These are phyloP conservation scores for Phortica okadai DNA, from an alignment of 2,888 invertebrate species.

Conservation along the genomic window DNA sequence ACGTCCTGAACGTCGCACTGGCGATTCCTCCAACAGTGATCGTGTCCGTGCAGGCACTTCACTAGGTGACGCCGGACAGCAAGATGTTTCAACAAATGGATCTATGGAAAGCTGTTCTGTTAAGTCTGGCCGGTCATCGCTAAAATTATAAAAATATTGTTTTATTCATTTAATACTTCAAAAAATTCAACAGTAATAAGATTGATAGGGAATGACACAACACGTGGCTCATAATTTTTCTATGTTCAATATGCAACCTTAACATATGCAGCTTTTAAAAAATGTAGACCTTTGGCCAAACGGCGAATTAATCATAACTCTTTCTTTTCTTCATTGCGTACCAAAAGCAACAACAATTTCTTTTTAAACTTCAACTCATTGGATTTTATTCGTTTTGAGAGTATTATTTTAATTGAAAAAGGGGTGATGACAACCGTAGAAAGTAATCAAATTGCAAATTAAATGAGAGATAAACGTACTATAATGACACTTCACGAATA, in stretches of 20 bases:
- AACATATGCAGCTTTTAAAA: no score
- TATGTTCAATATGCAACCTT: background rate
- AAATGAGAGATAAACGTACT: no score
- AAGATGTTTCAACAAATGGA: conserved; percentile 75
- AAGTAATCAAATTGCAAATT: no score
- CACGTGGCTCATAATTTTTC: background rate
- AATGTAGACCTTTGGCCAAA: no score
- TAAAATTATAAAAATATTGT: conserved; percentile 66
- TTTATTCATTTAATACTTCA: conserved; percentile 27
- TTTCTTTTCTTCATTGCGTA: no score
- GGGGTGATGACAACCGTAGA: no score
- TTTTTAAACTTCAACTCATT: no score
- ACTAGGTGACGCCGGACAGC: conserved; percentile 85
- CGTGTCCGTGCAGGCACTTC: conserved; percentile 85
- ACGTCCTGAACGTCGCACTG: conserved; percentile 77
- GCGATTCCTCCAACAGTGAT: conserved; percentile 84
- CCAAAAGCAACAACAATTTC: no score
- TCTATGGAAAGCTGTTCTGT: conserved; percentile 83
- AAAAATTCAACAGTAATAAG: background rate
- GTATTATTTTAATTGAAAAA: no score
- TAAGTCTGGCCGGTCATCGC: conserved; percentile 81
- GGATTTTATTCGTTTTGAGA: no score
- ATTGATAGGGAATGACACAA: background rate
- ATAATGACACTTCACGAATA: no score
- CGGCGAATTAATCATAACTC: no score